A percentile compares a stretch with the other conserved stretches of the same genome.
These are phyloP conservation scores for zebrafish (Danio rerio) DNA, from an alignment of 2,113 vertebrate genomes.

Conservation along the genomic window DNA sequence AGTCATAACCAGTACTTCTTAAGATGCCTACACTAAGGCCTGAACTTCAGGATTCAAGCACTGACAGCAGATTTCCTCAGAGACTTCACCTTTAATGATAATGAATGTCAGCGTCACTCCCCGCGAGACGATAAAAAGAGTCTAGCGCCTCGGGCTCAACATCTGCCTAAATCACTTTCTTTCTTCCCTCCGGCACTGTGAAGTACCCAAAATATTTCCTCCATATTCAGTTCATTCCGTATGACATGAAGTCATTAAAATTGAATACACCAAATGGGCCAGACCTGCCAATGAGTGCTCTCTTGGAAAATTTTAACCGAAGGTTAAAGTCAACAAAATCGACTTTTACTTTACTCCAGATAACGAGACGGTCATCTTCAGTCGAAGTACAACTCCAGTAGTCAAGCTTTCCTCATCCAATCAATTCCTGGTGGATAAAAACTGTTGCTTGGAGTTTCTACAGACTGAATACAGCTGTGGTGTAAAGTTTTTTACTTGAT, in stretches of 20 bases:
- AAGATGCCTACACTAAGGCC: neutral
- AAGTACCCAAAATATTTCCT: conserved; percentile 27
- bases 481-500: too few relatives aligned
- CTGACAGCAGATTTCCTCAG: neutral
- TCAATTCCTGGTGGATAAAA: neutral
- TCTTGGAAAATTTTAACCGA: conserved; percentile 47
- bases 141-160: neutral
- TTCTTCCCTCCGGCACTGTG: neutral
- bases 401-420: neutral
- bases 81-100: conserved; percentile 39
- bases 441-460: too few relatives aligned
- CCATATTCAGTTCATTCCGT: conserved; percentile 74
- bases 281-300: conserved; percentile 59
- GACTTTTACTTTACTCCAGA: neutral
- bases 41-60: neutral
- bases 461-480: too few relatives aligned
- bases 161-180: conserved; percentile 28
- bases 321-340: neutral
- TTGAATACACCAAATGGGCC: conserved; percentile 69
- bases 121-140: conserved; percentile 2
- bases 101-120: conserved; percentile 14
- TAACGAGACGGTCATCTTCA: neutral
- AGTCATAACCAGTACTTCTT: neutral
- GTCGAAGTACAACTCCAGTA: neutral
- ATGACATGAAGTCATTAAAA: conserved; percentile 79